A percentile compares a stretch with the other conserved stretches of the same genome.
Evolutionary conservation across 2,888 invertebrate species (phyloP).

Genomic region (Amaurobius ferox): DNA sequence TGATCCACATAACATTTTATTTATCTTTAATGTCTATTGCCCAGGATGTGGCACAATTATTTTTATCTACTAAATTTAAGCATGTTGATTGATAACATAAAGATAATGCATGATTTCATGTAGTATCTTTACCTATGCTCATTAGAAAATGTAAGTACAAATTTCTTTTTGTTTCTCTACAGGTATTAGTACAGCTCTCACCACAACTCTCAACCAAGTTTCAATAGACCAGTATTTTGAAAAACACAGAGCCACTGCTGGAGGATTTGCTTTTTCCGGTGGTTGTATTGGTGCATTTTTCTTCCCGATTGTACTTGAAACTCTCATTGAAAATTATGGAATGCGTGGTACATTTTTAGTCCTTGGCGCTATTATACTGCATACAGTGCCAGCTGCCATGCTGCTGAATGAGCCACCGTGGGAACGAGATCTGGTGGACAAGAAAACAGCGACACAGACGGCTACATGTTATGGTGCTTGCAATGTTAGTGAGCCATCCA

Average conservation of each 20-base stretch:
- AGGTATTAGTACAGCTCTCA: conserved; percentile 50
- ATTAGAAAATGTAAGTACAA: no score
- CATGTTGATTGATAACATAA: no score
- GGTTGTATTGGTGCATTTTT: conserved; percentile 54
- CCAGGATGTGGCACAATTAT: no score
- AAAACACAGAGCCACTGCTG: conserved; percentile 48
- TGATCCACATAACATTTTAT: no score
- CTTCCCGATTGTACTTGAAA: conserved; percentile 41
- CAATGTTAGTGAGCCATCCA: not conserved
- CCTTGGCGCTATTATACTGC: conserved; percentile 28
- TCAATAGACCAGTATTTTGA: conserved; percentile 49
- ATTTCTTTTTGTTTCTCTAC: not conserved
- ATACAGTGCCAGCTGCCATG: conserved; percentile 29
- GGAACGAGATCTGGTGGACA: not conserved
- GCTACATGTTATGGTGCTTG: not conserved
- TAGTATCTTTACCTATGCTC: no score
- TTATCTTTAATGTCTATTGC: no score
- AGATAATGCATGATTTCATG: no score
- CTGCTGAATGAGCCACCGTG: conserved; percentile 17
- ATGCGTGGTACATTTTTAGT: conserved; percentile 46
- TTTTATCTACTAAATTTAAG: no score
- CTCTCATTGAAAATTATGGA: conserved; percentile 24
- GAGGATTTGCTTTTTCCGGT: conserved; percentile 46
- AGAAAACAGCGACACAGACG: not conserved
- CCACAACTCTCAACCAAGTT: conserved; percentile 26